Base-by-base conservation (phyloP, 1,140 invertebrate species). In the Zaprionus gabonicus region DNA sequence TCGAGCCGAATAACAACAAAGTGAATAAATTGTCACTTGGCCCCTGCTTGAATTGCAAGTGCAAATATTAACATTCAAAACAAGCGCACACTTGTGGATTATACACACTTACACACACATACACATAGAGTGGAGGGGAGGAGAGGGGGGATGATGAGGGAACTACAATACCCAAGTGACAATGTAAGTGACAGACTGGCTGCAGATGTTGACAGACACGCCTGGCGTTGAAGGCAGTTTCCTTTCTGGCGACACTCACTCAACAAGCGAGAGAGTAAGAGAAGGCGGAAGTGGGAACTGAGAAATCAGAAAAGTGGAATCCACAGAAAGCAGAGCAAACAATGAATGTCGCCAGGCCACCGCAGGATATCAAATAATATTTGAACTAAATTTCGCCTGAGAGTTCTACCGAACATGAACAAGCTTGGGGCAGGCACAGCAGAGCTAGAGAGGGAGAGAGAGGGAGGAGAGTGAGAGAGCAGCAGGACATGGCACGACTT, bases 21-120 rank as follows among this genome's bases (percentile, higher is more conserved):
- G 77, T 75, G 84, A 77, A 83, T 87, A 87, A 87, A 87, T 88
- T 88, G 85, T 88, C 85, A 90, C 81, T 90, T 88, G 84, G 78
- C 78, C 41, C n/a, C 76, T 84, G 81, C 78, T 90, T 77, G 71
- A 90, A 90, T 90, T 82, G 78, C 79, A 80, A 77, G 86, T 82
- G 85, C 85, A 90, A 90, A 90, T 90, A 90, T 90, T 82, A 90
- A 80, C 85, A 90, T 90, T 90, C 85, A 85, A 90, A 90, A 90
- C 85, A 90, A 90, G 71, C 76, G 82, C 71, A 72, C 81, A 88
- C 85, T 87, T 88, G 81, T 81, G 69, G 84, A 80, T 83, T 80
- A 78, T 56, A 60, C 49, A 76, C 55, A 59, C 57, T 53, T 28
- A 70, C 67, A 51, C 44, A 53, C 57, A 38, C 17, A 20, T 20